Base-by-base conservation (phyloP, 2,888 invertebrate genomes). In the Polydrusus pterygomalis region DNA sequence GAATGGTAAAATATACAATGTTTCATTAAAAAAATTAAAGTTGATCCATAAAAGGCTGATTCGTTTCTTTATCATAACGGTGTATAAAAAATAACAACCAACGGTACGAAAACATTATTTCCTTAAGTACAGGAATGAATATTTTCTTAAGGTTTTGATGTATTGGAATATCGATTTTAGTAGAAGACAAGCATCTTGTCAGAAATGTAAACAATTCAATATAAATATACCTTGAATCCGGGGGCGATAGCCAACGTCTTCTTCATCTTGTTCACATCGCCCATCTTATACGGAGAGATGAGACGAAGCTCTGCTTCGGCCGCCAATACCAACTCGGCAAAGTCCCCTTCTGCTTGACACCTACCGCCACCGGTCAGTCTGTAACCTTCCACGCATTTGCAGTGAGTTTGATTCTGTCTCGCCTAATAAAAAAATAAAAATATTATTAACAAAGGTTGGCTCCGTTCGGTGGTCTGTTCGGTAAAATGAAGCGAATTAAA, bases 331-430 rank as follows among this genome's bases (percentile, higher is more conserved):
- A 94, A 88, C 82, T 90, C 90, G 8, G 93, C 92, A 54, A 90
- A 73, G 9, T 83, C 80, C 80, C 90, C 91, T 30, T 89, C 85
- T 0, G 92, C 92, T 83, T 91, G 88, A 82, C 93, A 93, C 0
- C 88, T 88, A 67, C 88, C 89, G 77, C 88, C 88, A 75, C 87
- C 87, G 0, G 84, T 83, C 8, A 86, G 81, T 11, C 87, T 87
- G 56, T 89, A 89, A 3, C 94, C 94, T 2, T 89, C 84, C 1
- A 90, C 91, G 84, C 95, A 95, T 83, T 93, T 93, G 85, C 91
- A 92, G 38, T 85, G 85, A 71, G 86, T 87, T 72, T 86, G 87
- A 63, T 89, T 89, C 80, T 90, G 89, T 80, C 91, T 56, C 13
- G 65, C 49, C 74, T 74, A 20, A n/a, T n/a, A 43, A 13, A 9